Evolutionary conservation across 2,888 invertebrate genomes (phyloP).

Genomic region (Lypha dubia): DNA sequence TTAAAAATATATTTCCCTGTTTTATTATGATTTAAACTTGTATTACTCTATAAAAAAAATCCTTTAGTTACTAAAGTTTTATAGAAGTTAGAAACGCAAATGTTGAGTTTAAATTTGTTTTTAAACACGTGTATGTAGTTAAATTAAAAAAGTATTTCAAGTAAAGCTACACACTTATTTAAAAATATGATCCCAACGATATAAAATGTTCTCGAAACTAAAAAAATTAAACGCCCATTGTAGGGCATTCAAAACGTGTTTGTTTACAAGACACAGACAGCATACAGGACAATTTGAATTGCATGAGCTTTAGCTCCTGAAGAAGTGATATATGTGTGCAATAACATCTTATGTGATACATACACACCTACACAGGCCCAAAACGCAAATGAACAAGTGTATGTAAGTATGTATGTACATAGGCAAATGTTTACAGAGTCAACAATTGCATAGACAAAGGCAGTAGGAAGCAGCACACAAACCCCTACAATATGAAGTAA

Average conservation of each 20-base stretch:
- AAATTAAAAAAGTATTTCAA: no score
- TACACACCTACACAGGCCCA: no score
- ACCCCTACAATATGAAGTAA: constrained; percentile 39
- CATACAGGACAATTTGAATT: constrained; percentile 57
- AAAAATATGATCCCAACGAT: background rate
- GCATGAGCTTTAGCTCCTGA: constrained; percentile 56
- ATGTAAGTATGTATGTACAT: constrained; percentile 2
- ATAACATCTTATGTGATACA: constrained; percentile 13
- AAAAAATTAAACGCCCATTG: background rate
- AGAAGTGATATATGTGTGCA: constrained; percentile 44
- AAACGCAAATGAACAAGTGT: no score
- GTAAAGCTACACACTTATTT: background rate
- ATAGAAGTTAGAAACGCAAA: no score
- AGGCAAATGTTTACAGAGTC: constrained; percentile 41
- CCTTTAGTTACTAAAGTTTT: no score
- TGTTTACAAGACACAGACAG: constrained; percentile 54
- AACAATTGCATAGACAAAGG: constrained; percentile 12
- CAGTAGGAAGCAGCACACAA: background rate
- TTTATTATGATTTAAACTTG: no score
- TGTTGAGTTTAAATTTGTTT: no score
- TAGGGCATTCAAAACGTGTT: constrained; percentile 3
- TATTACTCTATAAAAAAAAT: no score
- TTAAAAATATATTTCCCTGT: no score
- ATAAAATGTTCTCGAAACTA: background rate
- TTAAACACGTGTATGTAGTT: no score